A percentile compares a stretch with the other conserved stretches of the same genome.
Evolutionary conservation across 2,888 invertebrate species (phyloP).

Genomic region (Uropetala carovei): DNA sequence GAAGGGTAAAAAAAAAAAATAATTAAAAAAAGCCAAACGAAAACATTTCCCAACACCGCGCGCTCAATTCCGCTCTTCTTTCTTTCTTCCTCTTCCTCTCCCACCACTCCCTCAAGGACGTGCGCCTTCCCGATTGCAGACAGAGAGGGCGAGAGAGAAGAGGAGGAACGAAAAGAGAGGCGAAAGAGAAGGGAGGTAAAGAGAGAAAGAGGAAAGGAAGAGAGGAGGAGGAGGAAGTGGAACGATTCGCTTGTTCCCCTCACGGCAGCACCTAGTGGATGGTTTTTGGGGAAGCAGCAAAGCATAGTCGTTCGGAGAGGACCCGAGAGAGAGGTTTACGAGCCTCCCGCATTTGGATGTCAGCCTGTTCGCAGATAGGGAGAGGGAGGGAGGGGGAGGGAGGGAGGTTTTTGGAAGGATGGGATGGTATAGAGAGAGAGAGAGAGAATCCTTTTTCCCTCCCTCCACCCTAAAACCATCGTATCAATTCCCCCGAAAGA

Average conservation of each 20-base stretch:
- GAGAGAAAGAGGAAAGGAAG: background rate
- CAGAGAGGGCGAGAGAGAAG: background rate
- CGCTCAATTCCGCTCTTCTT: background rate
- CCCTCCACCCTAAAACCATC: background rate
- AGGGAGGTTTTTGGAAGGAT: background rate
- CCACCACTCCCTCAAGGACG: conserved; percentile 9
- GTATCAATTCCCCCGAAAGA: background rate
- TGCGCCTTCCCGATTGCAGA: background rate
- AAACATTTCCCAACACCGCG: conserved; percentile 28
- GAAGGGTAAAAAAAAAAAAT: background rate
- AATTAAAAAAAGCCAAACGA: background rate
- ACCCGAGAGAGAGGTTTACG: background rate
- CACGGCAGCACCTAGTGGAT: conserved; percentile 3
- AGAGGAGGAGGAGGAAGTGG: background rate
- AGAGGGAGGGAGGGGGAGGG: background rate
- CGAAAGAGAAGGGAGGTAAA: background rate
- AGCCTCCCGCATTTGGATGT: background rate
- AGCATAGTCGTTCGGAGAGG: conserved; percentile 11
- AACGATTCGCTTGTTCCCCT: background rate
- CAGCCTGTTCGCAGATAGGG: background rate
- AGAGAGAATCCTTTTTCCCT: background rate
- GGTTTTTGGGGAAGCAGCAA: conserved; percentile 6
- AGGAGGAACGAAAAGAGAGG: background rate
- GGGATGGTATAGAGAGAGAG: background rate
- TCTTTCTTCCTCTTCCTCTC: background rate